Evolutionary conservation across 1,140 invertebrate species (phyloP).

Genomic region (Lamellibrachia luymesi): DNA sequence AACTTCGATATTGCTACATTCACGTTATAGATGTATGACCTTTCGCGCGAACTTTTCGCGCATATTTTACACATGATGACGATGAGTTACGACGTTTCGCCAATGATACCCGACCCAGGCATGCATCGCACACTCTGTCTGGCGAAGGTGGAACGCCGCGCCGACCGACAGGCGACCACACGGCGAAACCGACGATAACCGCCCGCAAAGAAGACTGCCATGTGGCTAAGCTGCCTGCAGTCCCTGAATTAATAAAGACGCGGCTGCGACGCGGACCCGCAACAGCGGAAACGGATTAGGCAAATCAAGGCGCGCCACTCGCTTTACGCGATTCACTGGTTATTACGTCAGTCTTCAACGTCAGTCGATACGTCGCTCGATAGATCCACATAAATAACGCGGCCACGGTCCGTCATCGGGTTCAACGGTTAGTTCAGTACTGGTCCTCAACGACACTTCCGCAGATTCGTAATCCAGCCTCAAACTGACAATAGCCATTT

Average conservation of each 20-base stretch:
- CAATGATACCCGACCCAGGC: neutral
- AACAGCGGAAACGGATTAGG: neutral
- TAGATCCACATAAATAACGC: neutral
- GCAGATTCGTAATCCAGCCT: neutral
- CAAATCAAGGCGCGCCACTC: neutral
- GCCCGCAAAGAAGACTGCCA: neutral
- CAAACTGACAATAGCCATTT: neutral
- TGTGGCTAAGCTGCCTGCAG: neutral
- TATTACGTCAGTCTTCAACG: neutral
- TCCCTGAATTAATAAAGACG: neutral
- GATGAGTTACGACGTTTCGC: neutral
- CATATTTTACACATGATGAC: neutral
- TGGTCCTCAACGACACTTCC: too few relatives aligned
- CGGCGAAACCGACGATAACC: too few relatives aligned
- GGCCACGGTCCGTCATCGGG: neutral
- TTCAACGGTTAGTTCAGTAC: neutral
- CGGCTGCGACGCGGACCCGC: neutral
- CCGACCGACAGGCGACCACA: too few relatives aligned
- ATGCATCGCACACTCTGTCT: neutral
- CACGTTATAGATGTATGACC: neutral
- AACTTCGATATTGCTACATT: neutral
- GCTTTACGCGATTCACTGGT: neutral
- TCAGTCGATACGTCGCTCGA: neutral
- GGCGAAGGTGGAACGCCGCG: neutral
- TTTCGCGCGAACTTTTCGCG: neutral